Evolutionary conservation across 2,888 invertebrate species (phyloP).

Genomic region (Schizaphis graminum): DNA sequence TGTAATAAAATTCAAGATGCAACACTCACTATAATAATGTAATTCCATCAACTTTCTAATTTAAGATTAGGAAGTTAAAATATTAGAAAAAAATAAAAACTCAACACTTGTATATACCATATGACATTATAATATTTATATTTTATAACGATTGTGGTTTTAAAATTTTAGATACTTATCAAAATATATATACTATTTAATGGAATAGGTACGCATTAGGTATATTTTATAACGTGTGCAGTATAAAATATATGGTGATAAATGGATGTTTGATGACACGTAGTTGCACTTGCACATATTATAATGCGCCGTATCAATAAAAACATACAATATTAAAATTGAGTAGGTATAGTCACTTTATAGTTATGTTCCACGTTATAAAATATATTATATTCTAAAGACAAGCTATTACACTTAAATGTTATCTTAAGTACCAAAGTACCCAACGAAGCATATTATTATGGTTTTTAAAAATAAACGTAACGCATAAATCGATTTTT

Average conservation of each 20-base stretch:
- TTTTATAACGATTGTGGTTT: neutral
- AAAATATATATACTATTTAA: neutral
- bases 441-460: neutral
- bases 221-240: neutral
- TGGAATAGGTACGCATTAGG: neutral
- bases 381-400: neutral
- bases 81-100: neutral
- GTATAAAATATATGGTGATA: neutral
- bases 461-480: neutral
- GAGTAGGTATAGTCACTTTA: neutral
- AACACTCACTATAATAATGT: too few relatives aligned
- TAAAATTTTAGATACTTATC: neutral
- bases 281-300: neutral
- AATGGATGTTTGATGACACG: neutral
- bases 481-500: neutral
- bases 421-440: neutral
- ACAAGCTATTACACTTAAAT: neutral
- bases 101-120: neutral
- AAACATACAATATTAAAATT: neutral
- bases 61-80: neutral
- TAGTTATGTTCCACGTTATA: neutral
- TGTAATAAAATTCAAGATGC: too few relatives aligned
- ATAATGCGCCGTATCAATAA: neutral
- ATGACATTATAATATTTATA: neutral
- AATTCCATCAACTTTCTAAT: neutral